phyloP scores from a whole-genome alignment of 2,113 vertebrate genomes.

The Lates calcarifer region DNA sequence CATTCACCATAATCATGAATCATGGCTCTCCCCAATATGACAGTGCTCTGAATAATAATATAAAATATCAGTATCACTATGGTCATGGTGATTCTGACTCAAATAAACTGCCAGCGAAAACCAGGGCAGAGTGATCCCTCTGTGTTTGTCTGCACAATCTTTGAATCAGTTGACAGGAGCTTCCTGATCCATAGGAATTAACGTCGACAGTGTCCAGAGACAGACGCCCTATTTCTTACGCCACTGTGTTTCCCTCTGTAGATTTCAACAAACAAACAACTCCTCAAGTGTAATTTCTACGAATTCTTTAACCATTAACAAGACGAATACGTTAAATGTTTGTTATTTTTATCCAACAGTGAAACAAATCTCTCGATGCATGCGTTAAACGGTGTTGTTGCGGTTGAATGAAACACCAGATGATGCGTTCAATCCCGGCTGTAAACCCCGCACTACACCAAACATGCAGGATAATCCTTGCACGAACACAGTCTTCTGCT shows the following conservation, averaged over 20 bases:
- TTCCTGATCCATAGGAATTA: constrained; percentile 64
- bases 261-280: neutral
- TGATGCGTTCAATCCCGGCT: neutral
- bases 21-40: too few relatives aligned
- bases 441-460: neutral
- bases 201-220: neutral
- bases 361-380: neutral
- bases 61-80: neutral
- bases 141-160: constrained; percentile 38
- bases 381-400: neutral
- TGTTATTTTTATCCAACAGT: neutral
- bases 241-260: accelerated
- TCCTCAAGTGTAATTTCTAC: neutral
- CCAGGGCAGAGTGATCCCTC: neutral
- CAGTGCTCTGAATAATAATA: too few relatives aligned
- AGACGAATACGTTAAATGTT: neutral
- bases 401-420: neutral
- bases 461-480: constrained; percentile 47
- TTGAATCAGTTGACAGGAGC: constrained; percentile 55
- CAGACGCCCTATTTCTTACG: constrained; percentile 1
- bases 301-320: accelerated
- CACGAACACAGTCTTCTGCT: neutral
- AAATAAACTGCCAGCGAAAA: neutral
- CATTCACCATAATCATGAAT: too few relatives aligned
- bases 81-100: neutral